A percentile compares a stretch with the other conserved stretches of the same genome.
Conservation (phyloP, 2,797 vertebrate genomes). For the Artibeus jamaicensis region DNA sequence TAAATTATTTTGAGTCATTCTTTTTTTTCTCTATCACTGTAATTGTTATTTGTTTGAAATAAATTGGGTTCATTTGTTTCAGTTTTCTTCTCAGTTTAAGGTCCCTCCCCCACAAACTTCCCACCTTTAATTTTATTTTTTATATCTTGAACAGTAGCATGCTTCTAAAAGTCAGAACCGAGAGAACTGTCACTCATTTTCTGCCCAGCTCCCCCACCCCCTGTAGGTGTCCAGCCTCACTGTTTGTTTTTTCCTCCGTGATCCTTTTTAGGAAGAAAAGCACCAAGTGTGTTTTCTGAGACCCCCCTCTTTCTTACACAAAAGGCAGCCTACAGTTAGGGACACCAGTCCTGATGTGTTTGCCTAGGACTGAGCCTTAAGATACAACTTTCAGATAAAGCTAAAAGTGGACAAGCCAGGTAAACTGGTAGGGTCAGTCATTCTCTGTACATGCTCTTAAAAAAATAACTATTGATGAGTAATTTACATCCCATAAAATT, state of each 20-base stretch:
- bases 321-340: not conserved
- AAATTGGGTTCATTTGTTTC: not conserved
- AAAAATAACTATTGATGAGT: not conserved
- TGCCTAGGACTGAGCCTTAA: not conserved
- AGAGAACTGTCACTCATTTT: not conserved
- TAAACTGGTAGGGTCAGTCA: not conserved
- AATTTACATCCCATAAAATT: not conserved
- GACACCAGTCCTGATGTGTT: not conserved
- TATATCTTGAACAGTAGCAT: not conserved
- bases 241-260: not conserved
- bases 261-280: not conserved
- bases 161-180: not conserved
- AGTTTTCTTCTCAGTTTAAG: not conserved
- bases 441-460: not conserved
- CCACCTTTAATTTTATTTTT: not conserved
- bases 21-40: not conserved
- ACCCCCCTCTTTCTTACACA: not conserved
- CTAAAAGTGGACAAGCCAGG: not conserved
- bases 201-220: not conserved
- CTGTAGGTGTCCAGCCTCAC: not conserved
- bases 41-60: conserved; percentile 21
- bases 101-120: not conserved
- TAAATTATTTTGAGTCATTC: not conserved
- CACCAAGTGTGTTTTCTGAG: not conserved
- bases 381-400: not conserved